phyloP scores from a whole-genome alignment of 2,888 invertebrate species.

The Ethmia dodecea region DNA sequence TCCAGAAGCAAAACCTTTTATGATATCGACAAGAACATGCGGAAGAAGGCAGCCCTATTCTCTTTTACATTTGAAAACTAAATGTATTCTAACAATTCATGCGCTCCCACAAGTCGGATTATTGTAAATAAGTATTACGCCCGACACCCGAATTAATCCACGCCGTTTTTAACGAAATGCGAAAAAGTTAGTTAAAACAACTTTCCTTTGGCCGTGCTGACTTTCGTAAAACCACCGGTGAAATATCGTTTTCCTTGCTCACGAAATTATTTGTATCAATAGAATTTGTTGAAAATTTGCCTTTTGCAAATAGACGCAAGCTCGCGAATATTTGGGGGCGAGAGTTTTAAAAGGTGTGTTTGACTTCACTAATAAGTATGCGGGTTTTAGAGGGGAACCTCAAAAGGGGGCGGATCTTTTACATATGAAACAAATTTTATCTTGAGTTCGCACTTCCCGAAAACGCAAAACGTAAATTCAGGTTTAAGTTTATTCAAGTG shows the following conservation, averaged over 20 bases:
- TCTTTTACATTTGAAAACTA: conserved; percentile 47
- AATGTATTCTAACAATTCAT: conserved; percentile 68
- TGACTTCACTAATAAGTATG: conserved; percentile 70
- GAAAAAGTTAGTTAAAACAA: conserved; percentile 67
- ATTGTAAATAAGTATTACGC: conserved; percentile 74
- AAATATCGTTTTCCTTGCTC: conserved; percentile 57
- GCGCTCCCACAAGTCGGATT: conserved; percentile 66
- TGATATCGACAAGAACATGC: too few relatives aligned
- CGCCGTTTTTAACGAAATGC: conserved; percentile 58
- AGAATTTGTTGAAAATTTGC: conserved; percentile 57
- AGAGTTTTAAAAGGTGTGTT: conserved; percentile 69
- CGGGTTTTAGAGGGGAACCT: conserved; percentile 39
- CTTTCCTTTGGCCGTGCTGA: conserved; percentile 39
- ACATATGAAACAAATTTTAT: conserved; percentile 38
- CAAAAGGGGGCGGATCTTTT: conserved; percentile 36
- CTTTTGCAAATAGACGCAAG: conserved; percentile 54
- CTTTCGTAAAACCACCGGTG: conserved; percentile 48
- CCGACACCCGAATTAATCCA: conserved; percentile 67
- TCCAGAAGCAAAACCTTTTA: too few relatives aligned
- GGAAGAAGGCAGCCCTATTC: conserved; percentile 42
- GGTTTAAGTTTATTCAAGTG: conserved; percentile 24
- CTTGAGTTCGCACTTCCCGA: conserved; percentile 20
- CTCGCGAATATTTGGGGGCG: conserved; percentile 39
- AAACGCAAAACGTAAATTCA: conserved; percentile 24
- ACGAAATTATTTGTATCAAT: conserved; percentile 69